Conservation (phyloP, 2,797 vertebrate genomes). For the Salmo trutta region DNA sequence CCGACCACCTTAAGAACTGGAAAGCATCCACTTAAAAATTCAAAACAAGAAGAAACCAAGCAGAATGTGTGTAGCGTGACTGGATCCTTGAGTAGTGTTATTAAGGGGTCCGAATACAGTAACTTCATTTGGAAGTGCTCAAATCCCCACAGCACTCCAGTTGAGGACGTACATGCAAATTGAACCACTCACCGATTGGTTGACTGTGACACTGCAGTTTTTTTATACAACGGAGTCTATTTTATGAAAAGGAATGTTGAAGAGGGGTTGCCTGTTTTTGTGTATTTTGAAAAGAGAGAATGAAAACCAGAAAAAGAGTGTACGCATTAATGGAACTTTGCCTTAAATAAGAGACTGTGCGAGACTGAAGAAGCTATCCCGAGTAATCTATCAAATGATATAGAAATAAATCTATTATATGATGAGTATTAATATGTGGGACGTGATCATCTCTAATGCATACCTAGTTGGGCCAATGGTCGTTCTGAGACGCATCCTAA, state of each 20-base stretch:
- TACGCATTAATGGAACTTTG: slow-evolving; percentile 91
- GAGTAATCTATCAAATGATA: slow-evolving; percentile 74
- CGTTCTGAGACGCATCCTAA: slow-evolving; percentile 19
- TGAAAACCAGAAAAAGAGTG: slow-evolving; percentile 67
- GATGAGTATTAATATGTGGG: slow-evolving; percentile 74
- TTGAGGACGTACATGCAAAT: slow-evolving; percentile 52
- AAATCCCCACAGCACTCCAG: slow-evolving; percentile 22
- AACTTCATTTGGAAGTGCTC: slow-evolving; percentile 34
- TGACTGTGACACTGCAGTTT: slow-evolving; percentile 76
- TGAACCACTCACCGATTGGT: slow-evolving; percentile 28
- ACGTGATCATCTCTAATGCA: slow-evolving; percentile 80
- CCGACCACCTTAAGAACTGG: slow-evolving; percentile 88
- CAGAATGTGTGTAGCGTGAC: slow-evolving; percentile 74
- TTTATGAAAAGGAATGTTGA: slow-evolving; percentile 67
- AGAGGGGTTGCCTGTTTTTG: slow-evolving; percentile 83
- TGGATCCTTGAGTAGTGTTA: slow-evolving; percentile 18
- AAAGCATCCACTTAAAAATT: slow-evolving; percentile 72
- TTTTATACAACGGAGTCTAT: slow-evolving; percentile 73
- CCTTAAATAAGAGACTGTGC: slow-evolving; percentile 96
- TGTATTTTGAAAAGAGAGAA: slow-evolving; percentile 62
- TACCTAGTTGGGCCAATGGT: slow-evolving; percentile 82
- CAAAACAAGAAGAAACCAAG: slow-evolving; percentile 64
- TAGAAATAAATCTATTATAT: slow-evolving; percentile 73
- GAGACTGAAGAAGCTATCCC: slow-evolving; percentile 84
- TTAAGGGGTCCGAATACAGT: slow-evolving; percentile 44